Evolutionary conservation across 2,888 invertebrate species (phyloP).

Genomic region (Leptinotarsa peninsularis): DNA sequence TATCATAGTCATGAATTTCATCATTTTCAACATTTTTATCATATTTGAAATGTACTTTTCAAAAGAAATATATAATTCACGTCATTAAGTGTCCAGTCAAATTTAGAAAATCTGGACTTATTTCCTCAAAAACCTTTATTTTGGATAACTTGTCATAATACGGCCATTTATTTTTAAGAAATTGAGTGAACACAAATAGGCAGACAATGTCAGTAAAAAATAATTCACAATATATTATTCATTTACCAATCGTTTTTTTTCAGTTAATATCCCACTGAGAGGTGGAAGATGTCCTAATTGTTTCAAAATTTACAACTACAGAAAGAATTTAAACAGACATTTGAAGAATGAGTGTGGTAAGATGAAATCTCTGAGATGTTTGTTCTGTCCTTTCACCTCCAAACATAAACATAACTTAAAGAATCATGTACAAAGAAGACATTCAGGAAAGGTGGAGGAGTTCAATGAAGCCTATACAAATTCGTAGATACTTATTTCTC

Average conservation of each 20-base stretch:
- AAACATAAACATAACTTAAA: conserved; percentile 46
- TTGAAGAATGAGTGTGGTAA: conserved; percentile 75
- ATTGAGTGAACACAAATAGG: no score
- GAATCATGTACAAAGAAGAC: conserved; percentile 37
- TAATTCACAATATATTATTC: background rate
- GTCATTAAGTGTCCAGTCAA: no score
- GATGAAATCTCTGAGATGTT: conserved; percentile 21
- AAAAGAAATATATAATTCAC: no score
- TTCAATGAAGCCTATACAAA: conserved; percentile 11
- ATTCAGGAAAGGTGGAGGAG: conserved; percentile 32
- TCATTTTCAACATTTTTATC: no score
- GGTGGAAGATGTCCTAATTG: conserved; percentile 74
- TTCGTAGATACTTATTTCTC: background rate
- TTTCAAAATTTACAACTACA: conserved; percentile 71
- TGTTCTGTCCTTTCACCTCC: conserved; percentile 29
- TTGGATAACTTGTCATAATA: no score
- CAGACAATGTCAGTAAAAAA: background rate
- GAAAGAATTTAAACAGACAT: conserved; percentile 78
- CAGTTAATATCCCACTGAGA: background rate
- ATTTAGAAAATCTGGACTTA: no score
- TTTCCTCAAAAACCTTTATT: no score
- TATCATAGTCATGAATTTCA: no score
- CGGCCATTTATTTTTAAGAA: no score
- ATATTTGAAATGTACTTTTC: no score
- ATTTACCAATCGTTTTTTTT: background rate